A percentile compares a stretch with the other conserved stretches of the same genome.
phyloP scores from a whole-genome alignment of 1,140 invertebrate species.

The Helicoverpa zea region DNA sequence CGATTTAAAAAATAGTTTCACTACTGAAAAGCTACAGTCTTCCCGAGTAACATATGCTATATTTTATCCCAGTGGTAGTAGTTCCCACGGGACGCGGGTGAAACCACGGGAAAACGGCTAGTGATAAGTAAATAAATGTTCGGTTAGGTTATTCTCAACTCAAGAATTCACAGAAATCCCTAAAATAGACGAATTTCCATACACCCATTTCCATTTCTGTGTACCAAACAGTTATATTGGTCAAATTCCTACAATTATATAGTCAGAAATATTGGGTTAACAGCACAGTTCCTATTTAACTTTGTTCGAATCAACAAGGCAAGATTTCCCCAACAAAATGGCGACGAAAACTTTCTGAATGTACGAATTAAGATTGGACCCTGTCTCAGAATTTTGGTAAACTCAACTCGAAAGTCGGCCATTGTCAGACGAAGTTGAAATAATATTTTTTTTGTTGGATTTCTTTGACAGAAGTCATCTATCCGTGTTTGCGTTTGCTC shows the following conservation, averaged over 20 bases:
- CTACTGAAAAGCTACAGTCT: too few species aligned
- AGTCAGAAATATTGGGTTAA: slow-evolving; percentile 18
- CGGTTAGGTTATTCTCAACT: too few species aligned
- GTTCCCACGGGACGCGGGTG: too few species aligned
- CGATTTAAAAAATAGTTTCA: too few species aligned
- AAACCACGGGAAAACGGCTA: too few species aligned
- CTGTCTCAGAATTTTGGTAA: not conserved
- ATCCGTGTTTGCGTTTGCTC: slow-evolving; percentile 31
- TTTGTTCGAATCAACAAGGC: slow-evolving; percentile 39
- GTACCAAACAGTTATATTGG: slow-evolving; percentile 4
- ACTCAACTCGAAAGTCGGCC: slow-evolving; percentile 20
- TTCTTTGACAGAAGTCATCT: slow-evolving; percentile 29
- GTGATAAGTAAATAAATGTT: too few species aligned
- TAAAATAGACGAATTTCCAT: too few species aligned
- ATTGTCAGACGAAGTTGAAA: slow-evolving; percentile 12
- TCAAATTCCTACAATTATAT: not conserved
- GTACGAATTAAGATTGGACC: slow-evolving; percentile 35
- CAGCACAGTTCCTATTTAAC: slow-evolving; percentile 31
- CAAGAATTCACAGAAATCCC: too few species aligned
- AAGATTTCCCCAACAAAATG: slow-evolving; percentile 29
- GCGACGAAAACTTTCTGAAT: slow-evolving; percentile 29
- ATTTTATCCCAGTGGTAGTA: too few species aligned
- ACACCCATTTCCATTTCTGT: not conserved
- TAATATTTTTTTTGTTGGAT: slow-evolving; percentile 31
- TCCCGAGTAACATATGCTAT: too few species aligned